Evolutionary conservation across 2,113 vertebrate species (phyloP).

Genomic region (Martes martes): DNA sequence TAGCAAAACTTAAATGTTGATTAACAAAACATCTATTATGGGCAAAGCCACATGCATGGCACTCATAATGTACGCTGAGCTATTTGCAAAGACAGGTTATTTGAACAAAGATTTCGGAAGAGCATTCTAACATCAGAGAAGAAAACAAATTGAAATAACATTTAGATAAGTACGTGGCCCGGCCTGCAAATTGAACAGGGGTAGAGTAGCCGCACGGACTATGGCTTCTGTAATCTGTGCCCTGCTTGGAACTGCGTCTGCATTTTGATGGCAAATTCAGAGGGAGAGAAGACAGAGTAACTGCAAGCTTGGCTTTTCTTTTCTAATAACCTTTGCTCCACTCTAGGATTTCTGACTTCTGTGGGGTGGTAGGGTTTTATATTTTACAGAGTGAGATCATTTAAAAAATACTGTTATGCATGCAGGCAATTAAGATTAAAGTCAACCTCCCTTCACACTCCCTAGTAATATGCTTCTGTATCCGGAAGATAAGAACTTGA

Average conservation of each 20-base stretch:
- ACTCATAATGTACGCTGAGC: neutral
- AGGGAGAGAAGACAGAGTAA: neutral
- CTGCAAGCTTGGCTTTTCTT: conserved; percentile 40
- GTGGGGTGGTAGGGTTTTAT: conserved; percentile 5
- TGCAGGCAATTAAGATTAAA: conserved; percentile 76
- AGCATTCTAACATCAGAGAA: neutral
- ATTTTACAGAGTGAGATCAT: conserved; percentile 59
- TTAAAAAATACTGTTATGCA: conserved; percentile 61
- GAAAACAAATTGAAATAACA: neutral
- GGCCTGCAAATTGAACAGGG: neutral
- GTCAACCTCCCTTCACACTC: conserved; percentile 63
- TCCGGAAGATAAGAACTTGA: conserved; percentile 74
- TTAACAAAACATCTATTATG: neutral
- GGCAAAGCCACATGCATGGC: neutral
- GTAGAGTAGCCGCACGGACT: neutral
- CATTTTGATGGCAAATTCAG: conserved; percentile 52
- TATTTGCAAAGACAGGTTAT: conserved; percentile 37
- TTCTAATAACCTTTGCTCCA: conserved; percentile 58
- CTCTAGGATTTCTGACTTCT: conserved; percentile 44
- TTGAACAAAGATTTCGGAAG: conserved; percentile 39
- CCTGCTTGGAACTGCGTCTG: neutral
- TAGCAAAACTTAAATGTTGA: neutral
- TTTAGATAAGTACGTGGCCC: neutral
- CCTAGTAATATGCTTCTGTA: conserved; percentile 64
- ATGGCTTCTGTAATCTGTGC: conserved; percentile 4